Percentiles rank a stretch among this genome's conserved stretches.
Evolutionary conservation across 2,797 vertebrate species (phyloP).

Genomic region (Melanogrammus aeglefinus): DNA sequence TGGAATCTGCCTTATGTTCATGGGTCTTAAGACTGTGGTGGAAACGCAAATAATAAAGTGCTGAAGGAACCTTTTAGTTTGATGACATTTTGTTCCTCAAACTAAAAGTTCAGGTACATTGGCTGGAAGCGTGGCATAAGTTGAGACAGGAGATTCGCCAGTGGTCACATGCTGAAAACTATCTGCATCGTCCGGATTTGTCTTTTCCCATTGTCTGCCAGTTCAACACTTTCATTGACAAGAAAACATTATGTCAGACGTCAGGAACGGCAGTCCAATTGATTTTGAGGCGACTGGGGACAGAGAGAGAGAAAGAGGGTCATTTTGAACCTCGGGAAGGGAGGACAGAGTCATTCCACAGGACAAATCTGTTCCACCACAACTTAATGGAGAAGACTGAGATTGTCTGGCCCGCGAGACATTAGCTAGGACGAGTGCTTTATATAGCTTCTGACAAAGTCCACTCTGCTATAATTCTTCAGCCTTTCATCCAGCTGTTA

Average conservation of each 20-base stretch:
- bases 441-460: conserved; percentile 11
- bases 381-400: conserved; percentile 5
- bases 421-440: not conserved
- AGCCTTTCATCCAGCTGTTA: conserved; percentile 14
- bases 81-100: no score
- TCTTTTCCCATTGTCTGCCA: not conserved
- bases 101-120: no score
- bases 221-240: not conserved
- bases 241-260: not conserved
- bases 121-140: no score
- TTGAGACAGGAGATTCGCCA: no score
- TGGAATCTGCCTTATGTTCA: no score
- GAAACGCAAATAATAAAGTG: no score
- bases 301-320: conserved; percentile 17
- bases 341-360: conserved; percentile 11
- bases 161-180: no score
- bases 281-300: conserved; percentile 16
- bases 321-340: conserved; percentile 19
- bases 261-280: not conserved
- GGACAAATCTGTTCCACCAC: conserved; percentile 22
- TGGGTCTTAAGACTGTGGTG: no score
- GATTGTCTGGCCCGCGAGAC: conserved; percentile 8
- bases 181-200: no score
- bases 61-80: no score
- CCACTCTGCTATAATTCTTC: conserved; percentile 17